Conservation (phyloP, 2,797 vertebrate genomes). For the Myotis planiceps region DNA sequence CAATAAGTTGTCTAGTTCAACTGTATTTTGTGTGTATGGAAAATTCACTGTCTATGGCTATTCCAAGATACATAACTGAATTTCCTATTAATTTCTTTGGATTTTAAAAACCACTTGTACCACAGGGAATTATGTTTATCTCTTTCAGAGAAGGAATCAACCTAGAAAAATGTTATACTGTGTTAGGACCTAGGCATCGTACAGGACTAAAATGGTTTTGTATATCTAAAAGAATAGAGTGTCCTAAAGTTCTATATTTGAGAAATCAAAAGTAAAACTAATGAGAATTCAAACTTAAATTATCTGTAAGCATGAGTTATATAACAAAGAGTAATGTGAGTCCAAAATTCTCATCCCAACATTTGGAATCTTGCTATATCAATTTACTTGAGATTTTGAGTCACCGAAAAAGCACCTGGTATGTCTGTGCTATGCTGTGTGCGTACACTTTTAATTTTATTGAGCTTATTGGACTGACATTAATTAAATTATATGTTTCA, state of each 20-base stretch:
- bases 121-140: not conserved
- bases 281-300: not conserved
- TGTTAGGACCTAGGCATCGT: not conserved
- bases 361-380: not conserved
- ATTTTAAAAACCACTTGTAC: not conserved
- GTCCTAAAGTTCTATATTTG: not conserved
- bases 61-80: conserved; percentile 19
- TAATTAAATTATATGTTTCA: not conserved
- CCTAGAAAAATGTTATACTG: not conserved
- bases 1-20: conserved; percentile 63
- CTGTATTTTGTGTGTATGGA: not conserved
- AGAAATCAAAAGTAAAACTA: not conserved
- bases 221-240: not conserved
- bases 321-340: not conserved
- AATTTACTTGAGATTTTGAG: not conserved
- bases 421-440: not conserved
- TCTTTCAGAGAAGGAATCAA: not conserved
- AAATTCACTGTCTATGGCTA: conserved; percentile 49
- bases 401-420: not conserved
- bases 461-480: not conserved
- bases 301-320: not conserved
- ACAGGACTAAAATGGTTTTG: not conserved
- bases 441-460: not conserved
- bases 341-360: not conserved
- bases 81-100: conserved; percentile 59